Evolutionary conservation across 2,113 vertebrate genomes (phyloP).

Genomic region (Ceuthmochares aereus): DNA sequence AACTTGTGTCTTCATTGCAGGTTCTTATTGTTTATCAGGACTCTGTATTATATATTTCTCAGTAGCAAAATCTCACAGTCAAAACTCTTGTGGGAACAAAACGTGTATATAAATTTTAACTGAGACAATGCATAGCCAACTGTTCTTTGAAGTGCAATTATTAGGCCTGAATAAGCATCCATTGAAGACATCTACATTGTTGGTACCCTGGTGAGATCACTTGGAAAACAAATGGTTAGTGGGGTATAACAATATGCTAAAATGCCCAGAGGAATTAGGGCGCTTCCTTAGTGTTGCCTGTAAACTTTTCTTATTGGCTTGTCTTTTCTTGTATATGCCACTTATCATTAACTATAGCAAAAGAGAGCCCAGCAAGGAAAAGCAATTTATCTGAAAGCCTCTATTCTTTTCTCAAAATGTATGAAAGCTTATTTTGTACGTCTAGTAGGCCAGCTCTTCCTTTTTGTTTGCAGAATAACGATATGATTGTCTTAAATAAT

Average conservation of each 20-base stretch:
- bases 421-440: conserved; percentile 20
- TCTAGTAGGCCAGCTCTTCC: not conserved
- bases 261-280: conserved; percentile 49
- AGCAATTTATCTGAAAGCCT: conserved; percentile 56
- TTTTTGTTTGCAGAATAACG: conserved; percentile 45
- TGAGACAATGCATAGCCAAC: conserved; percentile 30
- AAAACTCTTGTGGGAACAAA: conserved; percentile 36
- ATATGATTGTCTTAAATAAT: conserved; percentile 46
- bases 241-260: conserved; percentile 44
- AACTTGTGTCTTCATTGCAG: not conserved
- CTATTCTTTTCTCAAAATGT: conserved; percentile 54
- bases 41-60: not conserved
- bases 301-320: conserved; percentile 51
- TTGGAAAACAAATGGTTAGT: conserved; percentile 39
- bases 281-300: conserved; percentile 29
- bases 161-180: conserved; percentile 39
- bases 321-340: conserved; percentile 48
- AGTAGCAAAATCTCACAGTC: not conserved
- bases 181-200: conserved; percentile 46
- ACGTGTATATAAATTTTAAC: conserved; percentile 23
- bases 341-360: conserved; percentile 58
- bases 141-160: conserved; percentile 59
- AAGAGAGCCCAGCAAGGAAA: conserved; percentile 36
- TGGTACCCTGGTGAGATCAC: conserved; percentile 59
- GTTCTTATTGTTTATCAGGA: conserved; percentile 9